Conservation (phyloP, 35 echinoderm and acorn worm species). For the Chiridota heheva region DNA sequence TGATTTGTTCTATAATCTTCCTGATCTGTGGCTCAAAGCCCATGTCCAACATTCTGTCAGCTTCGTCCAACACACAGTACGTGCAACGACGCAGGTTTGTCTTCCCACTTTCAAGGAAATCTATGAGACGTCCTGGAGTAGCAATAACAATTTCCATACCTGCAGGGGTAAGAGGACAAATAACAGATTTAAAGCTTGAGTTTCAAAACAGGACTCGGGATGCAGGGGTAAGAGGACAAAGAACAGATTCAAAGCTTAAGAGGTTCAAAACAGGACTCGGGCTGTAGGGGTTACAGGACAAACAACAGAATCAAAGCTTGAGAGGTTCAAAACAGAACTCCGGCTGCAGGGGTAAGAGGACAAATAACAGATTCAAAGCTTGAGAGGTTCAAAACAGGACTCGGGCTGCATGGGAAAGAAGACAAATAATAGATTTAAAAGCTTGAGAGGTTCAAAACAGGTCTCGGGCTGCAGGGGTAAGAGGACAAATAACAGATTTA, state of each 20-base stretch:
- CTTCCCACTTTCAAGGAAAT: slow-evolving; percentile 81
- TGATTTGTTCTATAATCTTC: slow-evolving; percentile 93
- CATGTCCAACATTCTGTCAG: slow-evolving; percentile 99
- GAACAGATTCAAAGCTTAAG: too few relatives aligned
- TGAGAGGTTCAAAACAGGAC: too few relatives aligned
- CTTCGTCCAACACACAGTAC: slow-evolving; percentile 89
- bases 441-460: too few relatives aligned
- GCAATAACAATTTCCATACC: slow-evolving; percentile 90
- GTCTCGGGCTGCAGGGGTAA: too few relatives aligned
- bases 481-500: too few relatives aligned
- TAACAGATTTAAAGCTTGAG: too few relatives aligned
- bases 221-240: slow-evolving; percentile 9
- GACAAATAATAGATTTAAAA: too few relatives aligned
- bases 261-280: too few relatives aligned
- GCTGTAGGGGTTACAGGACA: slow-evolving; percentile 6
- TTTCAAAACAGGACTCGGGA: too few relatives aligned
- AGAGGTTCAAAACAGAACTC: too few relatives aligned
- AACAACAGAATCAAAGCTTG: too few relatives aligned
- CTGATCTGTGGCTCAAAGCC: slow-evolving; percentile 98
- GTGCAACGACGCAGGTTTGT: slow-evolving; percentile 89
- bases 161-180: slow-evolving; percentile 9
- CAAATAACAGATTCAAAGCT: neutral
- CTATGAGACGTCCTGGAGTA: slow-evolving; percentile 85
- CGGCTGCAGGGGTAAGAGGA: slow-evolving; percentile 21
- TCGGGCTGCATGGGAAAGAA: too few relatives aligned